phyloP scores from a whole-genome alignment of 2,113 vertebrate genomes.

The Anser brachyrhynchus region DNA sequence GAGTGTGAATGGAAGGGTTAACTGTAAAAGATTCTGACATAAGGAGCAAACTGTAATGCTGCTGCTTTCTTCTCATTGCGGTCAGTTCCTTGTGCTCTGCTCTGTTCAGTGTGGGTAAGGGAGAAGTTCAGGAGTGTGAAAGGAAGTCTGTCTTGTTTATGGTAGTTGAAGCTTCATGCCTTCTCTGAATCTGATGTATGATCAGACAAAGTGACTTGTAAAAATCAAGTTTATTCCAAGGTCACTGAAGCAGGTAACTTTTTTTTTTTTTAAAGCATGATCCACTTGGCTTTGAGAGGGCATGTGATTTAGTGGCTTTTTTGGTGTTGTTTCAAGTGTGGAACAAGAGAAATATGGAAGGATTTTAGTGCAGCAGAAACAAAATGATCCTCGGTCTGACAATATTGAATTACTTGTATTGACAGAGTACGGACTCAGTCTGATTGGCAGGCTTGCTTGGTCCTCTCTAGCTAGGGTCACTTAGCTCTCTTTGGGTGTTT shows the following conservation, averaged over 20 bases:
- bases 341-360: neutral
- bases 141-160: neutral
- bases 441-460: neutral
- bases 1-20: neutral
- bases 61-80: neutral
- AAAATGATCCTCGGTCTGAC: neutral
- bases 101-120: neutral
- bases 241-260: neutral
- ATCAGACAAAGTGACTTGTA: neutral
- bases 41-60: neutral
- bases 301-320: neutral
- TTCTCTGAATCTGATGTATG: neutral
- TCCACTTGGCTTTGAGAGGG: neutral
- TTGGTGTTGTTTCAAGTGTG: neutral
- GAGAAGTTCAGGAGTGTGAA: neutral
- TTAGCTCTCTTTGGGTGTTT: neutral
- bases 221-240: slow-evolving; percentile 6
- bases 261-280: neutral
- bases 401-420: neutral
- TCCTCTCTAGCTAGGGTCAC: neutral
- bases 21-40: neutral
- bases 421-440: neutral
- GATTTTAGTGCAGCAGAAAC: neutral
- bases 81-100: neutral
- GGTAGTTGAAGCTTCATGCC: neutral